Percentiles rank a stretch among this genome's conserved stretches.
Conservation (phyloP, 2,888 invertebrate genomes). For the Sesamia inferens region DNA sequence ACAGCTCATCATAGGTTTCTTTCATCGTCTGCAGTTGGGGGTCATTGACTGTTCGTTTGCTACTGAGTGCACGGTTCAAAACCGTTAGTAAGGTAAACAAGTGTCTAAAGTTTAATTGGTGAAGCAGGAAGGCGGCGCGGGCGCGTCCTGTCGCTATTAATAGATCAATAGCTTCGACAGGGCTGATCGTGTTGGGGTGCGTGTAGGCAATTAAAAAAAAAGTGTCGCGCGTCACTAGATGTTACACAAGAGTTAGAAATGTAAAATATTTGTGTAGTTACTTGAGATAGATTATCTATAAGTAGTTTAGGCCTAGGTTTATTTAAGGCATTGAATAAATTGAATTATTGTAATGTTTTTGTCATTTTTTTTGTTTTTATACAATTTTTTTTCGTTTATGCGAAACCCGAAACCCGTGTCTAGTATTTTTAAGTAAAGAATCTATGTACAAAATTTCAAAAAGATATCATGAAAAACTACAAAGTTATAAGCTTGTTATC, state of each 20-base stretch:
- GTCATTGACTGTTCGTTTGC: constrained; percentile 59
- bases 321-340: too few relatives aligned
- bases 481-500: too few relatives aligned
- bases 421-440: too few relatives aligned
- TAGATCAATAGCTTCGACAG: constrained; percentile 66
- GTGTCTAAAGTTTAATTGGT: constrained; percentile 71
- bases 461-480: too few relatives aligned
- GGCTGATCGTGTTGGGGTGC: constrained; percentile 64
- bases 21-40: constrained; percentile 45
- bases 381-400: too few relatives aligned
- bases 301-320: too few relatives aligned
- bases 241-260: background rate
- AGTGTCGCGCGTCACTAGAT: background rate
- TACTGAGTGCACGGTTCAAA: constrained; percentile 71
- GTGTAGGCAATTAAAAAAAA: constrained; percentile 59
- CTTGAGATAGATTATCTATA: background rate
- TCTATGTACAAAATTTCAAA: too few relatives aligned
- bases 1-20: constrained; percentile 49
- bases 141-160: constrained; percentile 76
- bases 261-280: background rate
- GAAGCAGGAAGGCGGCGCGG: constrained; percentile 75
- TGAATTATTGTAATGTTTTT: too few relatives aligned
- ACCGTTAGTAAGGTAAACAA: constrained; percentile 79
- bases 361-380: too few relatives aligned
- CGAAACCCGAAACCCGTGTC: too few relatives aligned